Evolutionary conservation across 2,888 invertebrate genomes (phyloP).

Genomic region (Protonemura montana): DNA sequence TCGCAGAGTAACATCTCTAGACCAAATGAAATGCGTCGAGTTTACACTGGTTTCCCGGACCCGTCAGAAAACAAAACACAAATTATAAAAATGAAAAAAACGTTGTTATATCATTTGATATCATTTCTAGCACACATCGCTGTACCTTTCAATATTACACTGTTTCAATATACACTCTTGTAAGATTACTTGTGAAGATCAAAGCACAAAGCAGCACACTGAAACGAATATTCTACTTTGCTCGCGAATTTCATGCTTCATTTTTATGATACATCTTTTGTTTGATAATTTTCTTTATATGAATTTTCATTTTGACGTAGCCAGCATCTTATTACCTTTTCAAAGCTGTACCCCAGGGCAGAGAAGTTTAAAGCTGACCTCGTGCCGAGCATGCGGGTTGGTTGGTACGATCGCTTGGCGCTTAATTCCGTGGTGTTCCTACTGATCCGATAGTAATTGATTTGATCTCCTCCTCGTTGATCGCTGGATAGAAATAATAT

Average conservation of each 20-base stretch:
- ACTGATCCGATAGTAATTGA: too few relatives aligned
- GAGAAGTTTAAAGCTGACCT: not conserved
- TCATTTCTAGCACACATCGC: not conserved
- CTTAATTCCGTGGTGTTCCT: not conserved
- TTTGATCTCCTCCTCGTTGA: too few relatives aligned
- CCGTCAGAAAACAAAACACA: not conserved
- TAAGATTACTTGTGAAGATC: not conserved
- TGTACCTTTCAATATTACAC: not conserved
- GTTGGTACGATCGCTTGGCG: too few relatives aligned
- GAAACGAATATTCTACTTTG: not conserved
- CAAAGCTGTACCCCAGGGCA: not conserved
- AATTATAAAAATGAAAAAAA: not conserved
- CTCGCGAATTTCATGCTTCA: not conserved
- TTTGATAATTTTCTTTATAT: slow-evolving; percentile 44
- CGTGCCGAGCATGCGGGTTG: too few relatives aligned
- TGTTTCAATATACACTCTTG: not conserved
- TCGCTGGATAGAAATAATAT: too few relatives aligned
- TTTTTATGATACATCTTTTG: slow-evolving; percentile 17
- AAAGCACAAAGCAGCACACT: not conserved
- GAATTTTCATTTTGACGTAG: slow-evolving; percentile 36
- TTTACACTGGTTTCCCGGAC: too few relatives aligned
- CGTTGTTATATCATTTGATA: not conserved
- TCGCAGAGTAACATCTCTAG: not conserved
- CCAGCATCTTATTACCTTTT: slow-evolving; percentile 42
- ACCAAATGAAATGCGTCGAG: too few relatives aligned